A percentile compares a stretch with the other conserved stretches of the same genome.
Evolutionary conservation across 2,888 invertebrate genomes (phyloP).

Genomic region (Orthosia incerta): DNA sequence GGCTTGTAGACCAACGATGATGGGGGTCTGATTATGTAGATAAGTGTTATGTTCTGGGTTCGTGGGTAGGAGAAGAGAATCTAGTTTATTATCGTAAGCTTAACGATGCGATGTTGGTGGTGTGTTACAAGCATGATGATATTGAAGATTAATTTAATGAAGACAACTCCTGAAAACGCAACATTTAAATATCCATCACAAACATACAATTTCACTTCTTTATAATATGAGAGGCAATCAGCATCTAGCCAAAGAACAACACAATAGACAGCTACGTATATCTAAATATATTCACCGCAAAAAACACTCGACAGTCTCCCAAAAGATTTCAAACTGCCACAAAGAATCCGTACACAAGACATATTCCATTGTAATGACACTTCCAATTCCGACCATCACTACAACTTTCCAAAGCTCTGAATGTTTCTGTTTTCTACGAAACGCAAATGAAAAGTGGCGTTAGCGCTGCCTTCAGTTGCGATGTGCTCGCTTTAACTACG

Average conservation of each 20-base stretch:
- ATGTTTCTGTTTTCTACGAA: slow-evolving; percentile 60
- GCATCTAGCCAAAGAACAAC: neutral
- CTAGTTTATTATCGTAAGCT: slow-evolving; percentile 11
- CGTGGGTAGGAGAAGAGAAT: neutral
- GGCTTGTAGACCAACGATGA: slow-evolving; percentile 49
- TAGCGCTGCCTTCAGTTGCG: slow-evolving; percentile 57
- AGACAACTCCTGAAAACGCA: neutral
- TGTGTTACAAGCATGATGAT: neutral
- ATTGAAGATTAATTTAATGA: neutral
- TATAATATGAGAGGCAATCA: neutral
- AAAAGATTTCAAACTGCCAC: slow-evolving; percentile 32
- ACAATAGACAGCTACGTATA: slow-evolving; percentile 3
- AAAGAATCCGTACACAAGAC: slow-evolving; percentile 15
- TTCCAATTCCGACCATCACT: slow-evolving; percentile 34
- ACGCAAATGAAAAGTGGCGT: slow-evolving; percentile 66
- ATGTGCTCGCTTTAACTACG: slow-evolving; percentile 63
- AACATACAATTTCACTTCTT: too few relatives aligned
- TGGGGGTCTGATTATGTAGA: slow-evolving; percentile 53
- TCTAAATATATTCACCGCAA: slow-evolving; percentile 10
- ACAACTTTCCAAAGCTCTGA: slow-evolving; percentile 47
- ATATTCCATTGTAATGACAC: slow-evolving; percentile 43
- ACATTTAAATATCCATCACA: too few relatives aligned
- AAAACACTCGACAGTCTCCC: slow-evolving; percentile 29
- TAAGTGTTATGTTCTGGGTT: slow-evolving; percentile 40
- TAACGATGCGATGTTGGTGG: slow-evolving; percentile 7